Conservation (phyloP, 1,140 invertebrate genomes). For the Pseudachorutes palmiensis region DNA sequence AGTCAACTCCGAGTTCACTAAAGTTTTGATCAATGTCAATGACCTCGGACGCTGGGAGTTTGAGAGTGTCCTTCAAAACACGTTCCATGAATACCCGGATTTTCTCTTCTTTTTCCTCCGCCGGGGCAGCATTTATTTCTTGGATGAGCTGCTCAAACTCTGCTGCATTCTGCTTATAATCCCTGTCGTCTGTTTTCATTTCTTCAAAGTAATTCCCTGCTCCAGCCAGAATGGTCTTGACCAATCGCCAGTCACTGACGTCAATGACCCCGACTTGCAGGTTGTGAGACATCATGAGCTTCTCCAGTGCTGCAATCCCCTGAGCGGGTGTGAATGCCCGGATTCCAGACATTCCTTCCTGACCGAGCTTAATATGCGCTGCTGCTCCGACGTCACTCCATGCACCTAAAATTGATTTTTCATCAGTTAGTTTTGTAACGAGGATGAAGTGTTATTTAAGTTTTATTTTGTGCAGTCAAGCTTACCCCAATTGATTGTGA, state of each 20-base stretch:
- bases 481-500: conserved; percentile 22
- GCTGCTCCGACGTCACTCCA: conserved; percentile 15
- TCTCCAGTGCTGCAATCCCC: conserved; percentile 6
- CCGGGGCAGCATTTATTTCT: not conserved
- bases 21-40: conserved; percentile 23
- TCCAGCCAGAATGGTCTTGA: not conserved
- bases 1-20: conserved; percentile 26
- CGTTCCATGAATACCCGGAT: not conserved
- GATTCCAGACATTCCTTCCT: conserved; percentile 10
- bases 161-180: not conserved
- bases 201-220: not conserved
- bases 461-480: too few species aligned
- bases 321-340: conserved; percentile 8
- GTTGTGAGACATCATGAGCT: not conserved
- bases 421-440: too few species aligned
- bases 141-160: not conserved
- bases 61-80: conserved; percentile 14
- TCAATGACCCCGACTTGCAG: not conserved
- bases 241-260: conserved; percentile 1
- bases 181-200: not conserved
- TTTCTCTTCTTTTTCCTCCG: conserved; percentile 15
- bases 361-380: conserved; percentile 1
- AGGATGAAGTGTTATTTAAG: too few species aligned
- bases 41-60: conserved; percentile 10
- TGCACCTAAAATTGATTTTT: not conserved